Percentiles rank a stretch among this genome's conserved stretches.
These are phyloP conservation scores for Papilio xuthus DNA, from an alignment of 1,140 invertebrate species.

Conservation along the genomic window DNA sequence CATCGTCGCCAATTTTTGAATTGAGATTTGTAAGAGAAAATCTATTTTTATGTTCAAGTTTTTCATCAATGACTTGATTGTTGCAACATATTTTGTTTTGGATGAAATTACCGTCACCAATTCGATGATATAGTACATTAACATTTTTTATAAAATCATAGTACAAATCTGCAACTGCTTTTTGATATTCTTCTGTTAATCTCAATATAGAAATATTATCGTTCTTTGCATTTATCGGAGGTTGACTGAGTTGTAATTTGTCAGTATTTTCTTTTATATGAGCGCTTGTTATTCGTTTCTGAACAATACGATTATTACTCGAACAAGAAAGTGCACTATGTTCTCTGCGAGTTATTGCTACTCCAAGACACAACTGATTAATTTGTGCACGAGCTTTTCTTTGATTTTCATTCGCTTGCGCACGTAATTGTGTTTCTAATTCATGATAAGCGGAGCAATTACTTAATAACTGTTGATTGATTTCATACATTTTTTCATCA, in stretches of 20 bases:
- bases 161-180: conserved; percentile 52
- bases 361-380: conserved; percentile 59
- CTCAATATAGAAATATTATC: conserved; percentile 49
- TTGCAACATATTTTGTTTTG: conserved; percentile 37
- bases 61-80: conserved; percentile 44
- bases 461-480: conserved; percentile 70
- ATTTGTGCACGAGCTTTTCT: conserved; percentile 51
- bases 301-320: conserved; percentile 29
- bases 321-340: conserved; percentile 47
- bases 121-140: conserved; percentile 50
- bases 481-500: conserved; percentile 65
- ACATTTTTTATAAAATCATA: conserved; percentile 53
- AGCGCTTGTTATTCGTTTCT: conserved; percentile 44
- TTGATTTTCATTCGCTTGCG: conserved; percentile 57
- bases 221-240: conserved; percentile 44
- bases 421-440: conserved; percentile 57
- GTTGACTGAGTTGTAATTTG: conserved; percentile 18
- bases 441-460: conserved; percentile 63
- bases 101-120: conserved; percentile 43
- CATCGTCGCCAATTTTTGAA: not conserved
- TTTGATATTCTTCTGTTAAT: conserved; percentile 56
- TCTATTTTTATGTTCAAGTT: conserved; percentile 47
- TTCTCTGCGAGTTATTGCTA: conserved; percentile 31
- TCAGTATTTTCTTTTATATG: conserved; percentile 35
- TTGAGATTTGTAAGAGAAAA: conserved; percentile 40